Evolutionary conservation across 1,140 invertebrate species (phyloP).

Genomic region (Tetramorium alpestre): DNA sequence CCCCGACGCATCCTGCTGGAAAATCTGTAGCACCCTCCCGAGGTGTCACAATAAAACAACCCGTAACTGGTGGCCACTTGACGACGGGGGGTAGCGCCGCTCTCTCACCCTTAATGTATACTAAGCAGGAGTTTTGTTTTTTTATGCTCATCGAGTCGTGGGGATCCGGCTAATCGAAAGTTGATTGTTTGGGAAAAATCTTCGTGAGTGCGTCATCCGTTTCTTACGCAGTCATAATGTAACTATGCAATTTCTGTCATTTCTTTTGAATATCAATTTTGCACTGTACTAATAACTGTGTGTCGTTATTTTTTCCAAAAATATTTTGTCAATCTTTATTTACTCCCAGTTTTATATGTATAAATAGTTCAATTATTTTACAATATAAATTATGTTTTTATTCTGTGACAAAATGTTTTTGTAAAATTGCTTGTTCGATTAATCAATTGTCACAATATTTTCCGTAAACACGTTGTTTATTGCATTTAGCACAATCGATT

Average conservation of each 20-base stretch:
- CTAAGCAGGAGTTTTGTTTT: slow-evolving; percentile 66
- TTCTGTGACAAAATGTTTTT: neutral
- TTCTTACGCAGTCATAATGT: neutral
- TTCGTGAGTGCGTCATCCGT: neutral
- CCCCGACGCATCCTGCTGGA: slow-evolving; percentile 60
- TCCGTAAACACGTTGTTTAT: neutral
- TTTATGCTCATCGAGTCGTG: slow-evolving; percentile 45
- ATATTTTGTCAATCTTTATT: neutral
- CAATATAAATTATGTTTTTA: neutral
- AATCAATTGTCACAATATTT: neutral
- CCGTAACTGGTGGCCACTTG: slow-evolving; percentile 79
- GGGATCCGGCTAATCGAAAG: slow-evolving; percentile 71
- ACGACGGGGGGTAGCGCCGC: slow-evolving; percentile 62
- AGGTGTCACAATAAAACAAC: slow-evolving; percentile 81
- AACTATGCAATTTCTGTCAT: neutral
- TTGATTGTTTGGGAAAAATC: slow-evolving; percentile 76
- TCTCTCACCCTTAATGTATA: slow-evolving; percentile 75
- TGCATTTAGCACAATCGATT: neutral
- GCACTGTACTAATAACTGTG: neutral
- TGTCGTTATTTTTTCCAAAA: neutral
- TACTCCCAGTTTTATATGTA: neutral
- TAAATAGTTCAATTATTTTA: neutral
- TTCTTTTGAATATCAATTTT: neutral
- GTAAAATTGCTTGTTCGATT: neutral
- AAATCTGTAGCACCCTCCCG: slow-evolving; percentile 72